These are phyloP conservation scores for Electrona antarctica DNA, from an alignment of 2,113 vertebrate genomes.

Conservation along the genomic window DNA sequence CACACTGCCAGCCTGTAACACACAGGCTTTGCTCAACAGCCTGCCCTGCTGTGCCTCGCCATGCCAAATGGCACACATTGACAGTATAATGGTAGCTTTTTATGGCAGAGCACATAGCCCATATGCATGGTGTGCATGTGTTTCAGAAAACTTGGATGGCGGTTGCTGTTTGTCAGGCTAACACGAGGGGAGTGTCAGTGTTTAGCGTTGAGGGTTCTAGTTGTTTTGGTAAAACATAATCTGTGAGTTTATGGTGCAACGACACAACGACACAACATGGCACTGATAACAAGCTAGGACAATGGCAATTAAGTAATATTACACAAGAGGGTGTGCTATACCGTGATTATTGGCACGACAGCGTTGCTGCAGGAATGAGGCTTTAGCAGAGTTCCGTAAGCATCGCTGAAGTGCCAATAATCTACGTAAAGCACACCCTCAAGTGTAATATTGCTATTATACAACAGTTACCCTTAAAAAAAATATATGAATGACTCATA, in stretches of 20 bases:
- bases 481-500: too few relatives aligned
- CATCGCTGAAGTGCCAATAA: too few relatives aligned
- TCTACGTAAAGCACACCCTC: too few relatives aligned
- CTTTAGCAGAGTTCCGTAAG: too few relatives aligned
- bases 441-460: too few relatives aligned
- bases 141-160: slow-evolving; percentile 10
- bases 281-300: slow-evolving; percentile 20
- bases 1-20: slow-evolving; percentile 29
- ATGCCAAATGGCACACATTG: slow-evolving; percentile 46
- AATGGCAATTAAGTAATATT: slow-evolving; percentile 5
- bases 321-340: too few relatives aligned
- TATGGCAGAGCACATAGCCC: slow-evolving; percentile 20
- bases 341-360: too few relatives aligned
- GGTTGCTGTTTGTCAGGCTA: background rate
- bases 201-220: background rate
- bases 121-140: slow-evolving; percentile 44
- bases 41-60: slow-evolving; percentile 46
- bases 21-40: slow-evolving; percentile 43
- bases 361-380: too few relatives aligned
- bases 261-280: slow-evolving; percentile 7
- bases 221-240: slow-evolving; percentile 44
- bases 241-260: slow-evolving; percentile 41
- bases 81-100: slow-evolving; percentile 39
- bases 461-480: too few relatives aligned
- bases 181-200: slow-evolving; percentile 27